Evolutionary conservation across 2,797 vertebrate genomes (phyloP).

Genomic region (Spheniscus humboldti): DNA sequence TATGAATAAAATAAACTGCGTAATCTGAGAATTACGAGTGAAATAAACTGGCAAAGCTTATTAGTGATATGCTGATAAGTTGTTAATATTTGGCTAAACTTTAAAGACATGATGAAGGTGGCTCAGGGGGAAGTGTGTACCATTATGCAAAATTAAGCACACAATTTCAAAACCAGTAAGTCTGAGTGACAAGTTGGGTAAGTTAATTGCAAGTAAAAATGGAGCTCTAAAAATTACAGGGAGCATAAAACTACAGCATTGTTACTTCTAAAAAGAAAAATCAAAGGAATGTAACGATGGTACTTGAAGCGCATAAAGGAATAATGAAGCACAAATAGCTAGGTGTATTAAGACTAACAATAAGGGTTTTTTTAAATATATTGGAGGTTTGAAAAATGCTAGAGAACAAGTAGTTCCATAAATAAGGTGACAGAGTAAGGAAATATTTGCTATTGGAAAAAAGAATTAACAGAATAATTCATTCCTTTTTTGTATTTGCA

Average conservation of each 20-base stretch:
- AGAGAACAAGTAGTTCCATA: conserved; percentile 38
- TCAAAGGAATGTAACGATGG: conserved; percentile 47
- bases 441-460: conserved; percentile 38
- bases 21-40: background rate
- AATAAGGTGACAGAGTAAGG: conserved; percentile 31
- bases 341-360: conserved; percentile 48
- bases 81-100: conserved; percentile 21
- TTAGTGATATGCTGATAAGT: background rate
- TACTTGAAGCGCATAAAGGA: conserved; percentile 11
- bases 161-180: conserved; percentile 53
- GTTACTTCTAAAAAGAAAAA: conserved; percentile 61
- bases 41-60: conserved; percentile 4
- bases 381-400: conserved; percentile 3
- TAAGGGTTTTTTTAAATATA: background rate
- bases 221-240: conserved; percentile 60
- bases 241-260: conserved; percentile 46
- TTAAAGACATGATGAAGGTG: conserved; percentile 26
- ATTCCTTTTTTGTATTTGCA: background rate
- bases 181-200: conserved; percentile 68
- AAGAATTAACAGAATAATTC: background rate
- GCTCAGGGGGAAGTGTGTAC: conserved; percentile 39
- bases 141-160: conserved; percentile 58
- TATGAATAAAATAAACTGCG: background rate
- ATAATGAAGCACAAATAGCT: conserved; percentile 54
- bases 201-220: conserved; percentile 69